These are phyloP conservation scores for Oreochromis niloticus DNA, from an alignment of 2,113 vertebrate genomes.

Conservation along the genomic window DNA sequence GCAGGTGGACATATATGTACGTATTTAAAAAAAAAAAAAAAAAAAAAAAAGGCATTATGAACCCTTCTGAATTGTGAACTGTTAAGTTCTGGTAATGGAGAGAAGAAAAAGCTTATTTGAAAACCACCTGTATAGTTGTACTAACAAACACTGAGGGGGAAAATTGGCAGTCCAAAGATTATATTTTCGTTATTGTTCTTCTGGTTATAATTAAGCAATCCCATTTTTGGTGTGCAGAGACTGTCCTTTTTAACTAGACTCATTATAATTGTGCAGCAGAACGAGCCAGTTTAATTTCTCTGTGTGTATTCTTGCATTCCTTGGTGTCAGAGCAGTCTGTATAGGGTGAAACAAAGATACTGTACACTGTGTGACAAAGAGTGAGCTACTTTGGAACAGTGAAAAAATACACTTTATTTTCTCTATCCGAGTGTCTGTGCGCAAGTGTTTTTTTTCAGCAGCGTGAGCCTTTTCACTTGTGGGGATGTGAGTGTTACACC, in stretches of 20 bases:
- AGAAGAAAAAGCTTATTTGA: neutral
- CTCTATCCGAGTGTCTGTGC: conserved; percentile 15
- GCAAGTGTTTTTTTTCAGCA: neutral
- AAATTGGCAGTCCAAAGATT: conserved; percentile 90
- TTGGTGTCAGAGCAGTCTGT: neutral
- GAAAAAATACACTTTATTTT: conserved; percentile 29
- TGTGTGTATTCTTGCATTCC: conserved; percentile 34
- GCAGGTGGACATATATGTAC: conserved; percentile 9
- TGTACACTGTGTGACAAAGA: conserved; percentile 15
- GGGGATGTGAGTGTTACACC: conserved; percentile 18
- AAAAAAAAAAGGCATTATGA: neutral
- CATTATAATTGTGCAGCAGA: neutral
- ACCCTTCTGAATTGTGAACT: neutral
- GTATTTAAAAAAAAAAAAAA: neutral
- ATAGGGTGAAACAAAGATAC: neutral
- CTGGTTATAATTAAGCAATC: conserved; percentile 39
- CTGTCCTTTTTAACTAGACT: neutral
- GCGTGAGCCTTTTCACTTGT: conserved; percentile 30
- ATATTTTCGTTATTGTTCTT: conserved; percentile 17
- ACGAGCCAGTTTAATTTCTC: conserved; percentile 3
- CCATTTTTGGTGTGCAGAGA: conserved; percentile 21
- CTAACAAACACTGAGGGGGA: conserved; percentile 71
- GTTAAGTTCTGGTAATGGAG: neutral
- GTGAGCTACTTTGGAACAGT: neutral
- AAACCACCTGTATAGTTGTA: conserved; percentile 67